Percentiles rank a stretch among this genome's conserved stretches.
These are phyloP conservation scores for Lytechinus pictus DNA, from an alignment of 35 echinoderm and acorn worm genomes.

Conservation along the genomic window DNA sequence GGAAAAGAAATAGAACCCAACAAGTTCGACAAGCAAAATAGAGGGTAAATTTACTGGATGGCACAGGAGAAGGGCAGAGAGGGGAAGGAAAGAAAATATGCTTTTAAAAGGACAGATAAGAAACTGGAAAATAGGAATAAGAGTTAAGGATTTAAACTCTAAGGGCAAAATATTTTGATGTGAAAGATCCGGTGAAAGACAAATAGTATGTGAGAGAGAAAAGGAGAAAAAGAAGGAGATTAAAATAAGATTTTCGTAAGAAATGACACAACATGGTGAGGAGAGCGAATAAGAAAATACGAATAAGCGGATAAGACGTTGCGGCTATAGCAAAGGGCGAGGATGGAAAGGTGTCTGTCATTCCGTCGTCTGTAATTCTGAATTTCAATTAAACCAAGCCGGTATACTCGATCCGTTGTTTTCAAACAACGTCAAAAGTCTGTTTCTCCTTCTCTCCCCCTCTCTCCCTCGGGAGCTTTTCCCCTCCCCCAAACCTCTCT, in stretches of 20 bases:
- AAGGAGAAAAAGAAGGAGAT: background rate
- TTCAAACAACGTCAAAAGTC: background rate
- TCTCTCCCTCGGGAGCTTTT: background rate
- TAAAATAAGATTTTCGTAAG: background rate
- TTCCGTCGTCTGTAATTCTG: background rate
- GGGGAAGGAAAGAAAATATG: too few species aligned
- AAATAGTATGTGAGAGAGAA: background rate
- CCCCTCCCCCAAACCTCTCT: background rate
- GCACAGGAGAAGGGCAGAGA: too few species aligned
- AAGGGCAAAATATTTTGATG: background rate
- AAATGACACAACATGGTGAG: background rate
- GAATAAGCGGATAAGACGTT: background rate
- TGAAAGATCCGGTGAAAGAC: background rate
- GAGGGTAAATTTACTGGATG: too few species aligned
- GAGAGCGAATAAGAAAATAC: too few species aligned
- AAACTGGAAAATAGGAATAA: background rate
- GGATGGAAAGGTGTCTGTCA: background rate
- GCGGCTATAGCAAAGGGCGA: background rate
- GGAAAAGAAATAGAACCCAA: background rate
- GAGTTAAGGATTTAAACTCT: background rate
- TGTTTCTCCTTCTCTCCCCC: background rate
- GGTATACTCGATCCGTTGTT: background rate
- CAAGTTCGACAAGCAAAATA: too few species aligned
- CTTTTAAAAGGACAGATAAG: too few species aligned
- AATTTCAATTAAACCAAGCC: background rate